phyloP scores from a whole-genome alignment of 2,888 invertebrate species.

The Mongoloraphidia duomilia region DNA sequence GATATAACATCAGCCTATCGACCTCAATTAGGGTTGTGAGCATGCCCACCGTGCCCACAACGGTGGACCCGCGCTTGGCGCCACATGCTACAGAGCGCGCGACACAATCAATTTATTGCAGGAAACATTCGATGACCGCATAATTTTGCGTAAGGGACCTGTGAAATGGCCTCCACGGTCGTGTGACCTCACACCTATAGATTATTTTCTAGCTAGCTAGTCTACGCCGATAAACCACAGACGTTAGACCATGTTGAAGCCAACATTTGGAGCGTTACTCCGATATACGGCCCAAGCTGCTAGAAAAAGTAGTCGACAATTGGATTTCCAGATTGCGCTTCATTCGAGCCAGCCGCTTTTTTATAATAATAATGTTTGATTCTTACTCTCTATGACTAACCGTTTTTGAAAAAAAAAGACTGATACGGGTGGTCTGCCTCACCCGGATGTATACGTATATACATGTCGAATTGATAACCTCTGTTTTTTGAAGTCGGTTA shows the following conservation, averaged over 20 bases:
- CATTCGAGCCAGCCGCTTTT: background rate
- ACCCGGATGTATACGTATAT: too few relatives aligned
- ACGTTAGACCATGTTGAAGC: background rate
- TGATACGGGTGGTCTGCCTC: too few relatives aligned
- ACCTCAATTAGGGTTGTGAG: too few relatives aligned
- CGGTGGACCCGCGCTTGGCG: too few relatives aligned
- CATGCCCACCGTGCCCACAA: too few relatives aligned
- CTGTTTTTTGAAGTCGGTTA: too few relatives aligned
- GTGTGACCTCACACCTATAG: background rate
- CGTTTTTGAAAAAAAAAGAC: too few relatives aligned
- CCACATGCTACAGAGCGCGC: too few relatives aligned
- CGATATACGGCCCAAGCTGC: background rate
- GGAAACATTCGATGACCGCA: constrained; percentile 11
- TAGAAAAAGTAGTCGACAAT: constrained; percentile 5
- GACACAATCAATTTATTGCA: constrained; percentile 5
- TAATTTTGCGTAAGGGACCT: constrained; percentile 14
- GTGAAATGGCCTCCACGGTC: constrained; percentile 15
- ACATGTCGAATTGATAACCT: too few relatives aligned
- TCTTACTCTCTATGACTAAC: too few relatives aligned
- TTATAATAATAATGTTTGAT: too few relatives aligned
- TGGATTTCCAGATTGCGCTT: background rate
- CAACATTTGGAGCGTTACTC: background rate
- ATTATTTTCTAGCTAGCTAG: background rate
- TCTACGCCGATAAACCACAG: background rate
- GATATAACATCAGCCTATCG: too few relatives aligned